Conservation (phyloP, 2,888 invertebrate species). For the Pristionchus mayeri region DNA sequence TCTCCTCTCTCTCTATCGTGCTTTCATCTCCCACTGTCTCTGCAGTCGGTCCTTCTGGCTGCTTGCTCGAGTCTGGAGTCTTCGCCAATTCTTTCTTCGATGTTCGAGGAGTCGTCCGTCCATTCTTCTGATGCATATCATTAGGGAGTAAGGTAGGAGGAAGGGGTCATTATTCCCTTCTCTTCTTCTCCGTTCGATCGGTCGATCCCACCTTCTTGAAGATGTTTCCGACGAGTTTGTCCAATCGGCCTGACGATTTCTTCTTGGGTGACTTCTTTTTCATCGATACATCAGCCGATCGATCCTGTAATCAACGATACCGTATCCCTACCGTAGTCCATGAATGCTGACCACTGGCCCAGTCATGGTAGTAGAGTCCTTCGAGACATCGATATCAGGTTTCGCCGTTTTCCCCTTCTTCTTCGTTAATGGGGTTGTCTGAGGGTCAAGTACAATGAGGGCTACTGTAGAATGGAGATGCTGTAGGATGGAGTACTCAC, state of each 20-base stretch:
- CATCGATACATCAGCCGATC: conserved; percentile 3
- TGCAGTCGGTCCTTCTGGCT: not conserved
- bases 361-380: not conserved
- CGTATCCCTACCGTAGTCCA: not conserved
- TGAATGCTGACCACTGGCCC: not conserved
- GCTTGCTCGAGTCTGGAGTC: conserved; percentile 6
- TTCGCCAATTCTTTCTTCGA: conserved; percentile 6
- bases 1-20: not conserved
- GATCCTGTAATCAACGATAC: conserved; percentile 3
- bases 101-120: not conserved
- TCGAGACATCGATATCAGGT: not conserved
- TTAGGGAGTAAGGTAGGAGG: not conserved
- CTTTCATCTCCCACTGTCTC: not conserved
- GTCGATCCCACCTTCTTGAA: not conserved
- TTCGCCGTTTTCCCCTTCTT: not conserved
- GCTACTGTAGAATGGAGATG: not conserved
- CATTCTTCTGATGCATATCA: not conserved
- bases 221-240: not conserved
- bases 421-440: not conserved
- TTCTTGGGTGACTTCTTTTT: conserved; percentile 18
- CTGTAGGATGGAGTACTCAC: not conserved
- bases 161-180: not conserved
- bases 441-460: not conserved
- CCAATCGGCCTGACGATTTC: conserved; percentile 1
- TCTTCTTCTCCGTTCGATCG: not conserved